phyloP scores from a whole-genome alignment of 2,888 invertebrate species.

The Ephialtes manifestator region DNA sequence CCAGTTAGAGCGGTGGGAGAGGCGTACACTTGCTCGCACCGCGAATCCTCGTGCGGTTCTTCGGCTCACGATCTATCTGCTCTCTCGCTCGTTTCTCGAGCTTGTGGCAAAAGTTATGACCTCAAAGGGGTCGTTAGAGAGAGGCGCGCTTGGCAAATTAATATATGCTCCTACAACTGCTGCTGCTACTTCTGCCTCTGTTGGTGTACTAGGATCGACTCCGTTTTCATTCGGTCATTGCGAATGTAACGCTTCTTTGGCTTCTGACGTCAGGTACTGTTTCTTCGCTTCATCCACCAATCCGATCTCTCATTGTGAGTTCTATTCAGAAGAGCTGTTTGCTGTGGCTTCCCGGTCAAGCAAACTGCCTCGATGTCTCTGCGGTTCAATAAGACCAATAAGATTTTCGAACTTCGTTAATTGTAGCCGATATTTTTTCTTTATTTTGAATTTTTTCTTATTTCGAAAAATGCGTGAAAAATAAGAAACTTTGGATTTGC shows the following conservation, averaged over 20 bases:
- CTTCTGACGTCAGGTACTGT: not conserved
- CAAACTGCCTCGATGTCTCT: not conserved
- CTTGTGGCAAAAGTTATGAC: conserved; percentile 80
- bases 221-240: not conserved
- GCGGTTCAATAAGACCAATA: not conserved
- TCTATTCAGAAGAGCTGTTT: not conserved
- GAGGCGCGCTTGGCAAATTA: conserved; percentile 79
- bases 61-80: conserved; percentile 21
- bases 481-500: too few relatives aligned
- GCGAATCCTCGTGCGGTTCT: conserved; percentile 15
- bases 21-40: not conserved
- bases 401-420: not conserved
- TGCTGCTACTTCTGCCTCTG: conserved; percentile 9
- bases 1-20: not conserved
- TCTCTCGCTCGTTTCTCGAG: conserved; percentile 60
- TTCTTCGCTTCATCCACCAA: conserved; percentile 2
- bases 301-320: conserved; percentile 2
- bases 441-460: too few relatives aligned
- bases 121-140: conserved; percentile 84
- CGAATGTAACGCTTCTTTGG: not conserved
- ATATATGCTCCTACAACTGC: conserved; percentile 74
- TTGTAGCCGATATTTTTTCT: not conserved
- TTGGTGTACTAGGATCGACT: not conserved
- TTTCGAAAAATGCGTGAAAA: too few relatives aligned
- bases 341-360: conserved; percentile 17